Evolutionary conservation across 2,888 invertebrate genomes (phyloP).

Genomic region (Orthosia gothica): DNA sequence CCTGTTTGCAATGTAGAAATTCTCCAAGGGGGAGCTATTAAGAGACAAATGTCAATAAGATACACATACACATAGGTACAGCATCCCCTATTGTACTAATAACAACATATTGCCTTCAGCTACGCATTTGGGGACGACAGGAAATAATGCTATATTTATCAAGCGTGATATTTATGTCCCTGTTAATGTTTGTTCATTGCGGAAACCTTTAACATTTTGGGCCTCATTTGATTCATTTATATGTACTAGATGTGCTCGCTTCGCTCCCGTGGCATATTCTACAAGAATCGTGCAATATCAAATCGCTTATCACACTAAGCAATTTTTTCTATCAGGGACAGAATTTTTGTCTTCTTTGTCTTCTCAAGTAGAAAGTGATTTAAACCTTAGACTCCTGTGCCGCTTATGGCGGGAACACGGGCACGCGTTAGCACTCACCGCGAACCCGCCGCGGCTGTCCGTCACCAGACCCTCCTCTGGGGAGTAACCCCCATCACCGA

Average conservation of each 20-base stretch:
- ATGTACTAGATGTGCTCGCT: not conserved
- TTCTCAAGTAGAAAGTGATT: too few relatives aligned
- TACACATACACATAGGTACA: conserved; percentile 17
- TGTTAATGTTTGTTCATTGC: conserved; percentile 35
- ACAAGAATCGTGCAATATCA: not conserved
- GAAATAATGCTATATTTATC: conserved; percentile 47
- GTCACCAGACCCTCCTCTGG: too few relatives aligned
- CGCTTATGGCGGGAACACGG: too few relatives aligned
- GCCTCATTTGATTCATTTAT: not conserved
- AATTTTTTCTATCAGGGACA: not conserved
- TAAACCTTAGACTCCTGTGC: too few relatives aligned
- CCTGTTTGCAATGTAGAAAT: conserved; percentile 1
- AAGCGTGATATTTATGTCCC: conserved; percentile 40
- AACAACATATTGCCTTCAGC: conserved; percentile 44
- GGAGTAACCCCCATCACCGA: too few relatives aligned
- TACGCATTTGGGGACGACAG: conserved; percentile 31
- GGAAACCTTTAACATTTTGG: conserved; percentile 17
- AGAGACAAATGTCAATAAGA: conserved; percentile 35
- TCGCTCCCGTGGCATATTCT: not conserved
- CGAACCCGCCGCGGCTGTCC: too few relatives aligned
- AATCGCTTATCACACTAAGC: not conserved
- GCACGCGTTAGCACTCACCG: too few relatives aligned
- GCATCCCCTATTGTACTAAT: conserved; percentile 39
- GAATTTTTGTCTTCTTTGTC: not conserved
- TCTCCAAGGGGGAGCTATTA: conserved; percentile 30